A percentile compares a stretch with the other conserved stretches of the same genome.
Conservation (phyloP, 1,140 invertebrate species). For the Apis cerana region DNA sequence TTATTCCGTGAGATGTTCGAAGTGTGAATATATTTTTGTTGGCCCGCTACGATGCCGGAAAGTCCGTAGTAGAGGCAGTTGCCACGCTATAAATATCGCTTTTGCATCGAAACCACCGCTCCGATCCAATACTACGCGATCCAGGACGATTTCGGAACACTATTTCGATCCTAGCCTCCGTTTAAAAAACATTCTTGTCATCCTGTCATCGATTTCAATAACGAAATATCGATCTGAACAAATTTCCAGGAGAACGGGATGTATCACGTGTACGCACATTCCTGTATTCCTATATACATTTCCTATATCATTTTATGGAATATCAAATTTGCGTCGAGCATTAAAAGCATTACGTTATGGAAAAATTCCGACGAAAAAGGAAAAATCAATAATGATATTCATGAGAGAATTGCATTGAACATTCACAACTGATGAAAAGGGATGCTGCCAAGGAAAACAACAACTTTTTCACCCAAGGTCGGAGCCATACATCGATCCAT, state of each 20-base stretch:
- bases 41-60: conserved; percentile 74
- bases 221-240: neutral
- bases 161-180: conserved; percentile 1
- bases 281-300: neutral
- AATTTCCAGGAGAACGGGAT: neutral
- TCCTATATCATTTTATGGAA: neutral
- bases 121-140: conserved; percentile 71
- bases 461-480: conserved; percentile 7
- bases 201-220: too few relatives aligned
- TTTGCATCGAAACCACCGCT: conserved; percentile 76
- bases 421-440: neutral
- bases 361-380: too few relatives aligned
- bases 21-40: conserved; percentile 79
- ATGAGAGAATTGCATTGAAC: neutral
- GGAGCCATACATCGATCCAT: neutral
- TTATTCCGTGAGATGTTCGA: conserved; percentile 55
- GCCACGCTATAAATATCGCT: conserved; percentile 78
- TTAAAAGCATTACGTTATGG: too few relatives aligned
- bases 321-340: neutral
- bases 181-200: neutral
- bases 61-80: conserved; percentile 69
- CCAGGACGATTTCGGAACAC: conserved; percentile 50
- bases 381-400: neutral
- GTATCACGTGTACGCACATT: too few relatives aligned
- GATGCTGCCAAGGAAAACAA: conserved; percentile 55